phyloP scores from a whole-genome alignment of 2,888 invertebrate species.

The Drosophila nigritarsus region DNA sequence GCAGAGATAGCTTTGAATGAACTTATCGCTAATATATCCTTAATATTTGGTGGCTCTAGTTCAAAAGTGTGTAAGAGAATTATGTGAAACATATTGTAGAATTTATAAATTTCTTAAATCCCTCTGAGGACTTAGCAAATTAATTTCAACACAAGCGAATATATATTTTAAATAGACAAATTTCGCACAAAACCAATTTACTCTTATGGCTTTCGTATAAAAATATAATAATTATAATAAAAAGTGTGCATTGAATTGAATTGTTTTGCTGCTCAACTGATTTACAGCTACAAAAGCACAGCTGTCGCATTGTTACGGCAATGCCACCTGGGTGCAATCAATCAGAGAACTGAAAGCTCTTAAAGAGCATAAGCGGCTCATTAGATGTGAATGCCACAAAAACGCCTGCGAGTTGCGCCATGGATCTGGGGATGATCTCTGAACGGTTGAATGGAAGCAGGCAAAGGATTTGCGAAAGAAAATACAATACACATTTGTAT shows the following conservation, averaged over 20 bases:
- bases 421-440: constrained; percentile 10
- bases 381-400: constrained; percentile 42
- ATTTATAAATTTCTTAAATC: background rate
- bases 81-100: background rate
- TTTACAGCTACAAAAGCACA: constrained; percentile 29
- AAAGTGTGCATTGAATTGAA: constrained; percentile 21
- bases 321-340: constrained; percentile 54
- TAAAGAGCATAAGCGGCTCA: constrained; percentile 50
- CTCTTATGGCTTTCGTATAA: background rate
- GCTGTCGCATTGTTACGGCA: constrained; percentile 20
- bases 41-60: background rate
- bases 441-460: background rate
- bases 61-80: background rate
- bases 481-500: constrained; percentile 10
- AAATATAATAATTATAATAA: constrained; percentile 4
- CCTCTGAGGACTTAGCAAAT: background rate
- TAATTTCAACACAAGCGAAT: background rate
- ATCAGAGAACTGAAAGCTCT: constrained; percentile 41
- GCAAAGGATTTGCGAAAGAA: constrained; percentile 26
- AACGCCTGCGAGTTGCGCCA: background rate
- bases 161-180: background rate
- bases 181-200: background rate
- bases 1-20: too few species aligned
- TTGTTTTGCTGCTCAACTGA: constrained; percentile 32
- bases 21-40: too few species aligned